Conservation (phyloP, 2,797 vertebrate species). For the Trichosurus vulpecula region DNA sequence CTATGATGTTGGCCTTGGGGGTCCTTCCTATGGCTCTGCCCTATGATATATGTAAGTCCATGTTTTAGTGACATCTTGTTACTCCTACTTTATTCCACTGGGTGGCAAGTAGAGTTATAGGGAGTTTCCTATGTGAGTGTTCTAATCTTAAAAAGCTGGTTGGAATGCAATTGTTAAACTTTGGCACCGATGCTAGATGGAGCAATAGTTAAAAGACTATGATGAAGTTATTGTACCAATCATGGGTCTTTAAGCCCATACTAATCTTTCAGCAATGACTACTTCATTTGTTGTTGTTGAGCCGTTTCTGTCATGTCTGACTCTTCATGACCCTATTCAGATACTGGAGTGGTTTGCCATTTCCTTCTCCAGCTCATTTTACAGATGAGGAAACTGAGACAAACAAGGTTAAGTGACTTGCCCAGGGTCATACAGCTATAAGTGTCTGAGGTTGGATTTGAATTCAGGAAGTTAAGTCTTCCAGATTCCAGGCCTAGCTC, state of each 20-base stretch:
- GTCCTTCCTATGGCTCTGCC: too few relatives aligned
- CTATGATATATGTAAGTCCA: too few relatives aligned
- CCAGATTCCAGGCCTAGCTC: background rate
- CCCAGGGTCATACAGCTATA: background rate
- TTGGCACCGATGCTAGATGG: background rate
- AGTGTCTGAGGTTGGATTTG: background rate
- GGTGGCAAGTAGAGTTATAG: background rate
- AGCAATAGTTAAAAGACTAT: background rate
- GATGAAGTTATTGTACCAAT: background rate
- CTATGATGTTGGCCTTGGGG: background rate
- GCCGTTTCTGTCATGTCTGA: background rate
- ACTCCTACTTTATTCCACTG: background rate
- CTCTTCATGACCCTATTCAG: background rate
- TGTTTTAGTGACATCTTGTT: background rate
- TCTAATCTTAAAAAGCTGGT: background rate
- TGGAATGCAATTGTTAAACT: background rate
- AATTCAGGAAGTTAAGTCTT: background rate
- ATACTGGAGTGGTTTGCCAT: background rate
- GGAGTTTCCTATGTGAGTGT: background rate
- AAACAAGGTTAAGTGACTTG: background rate
- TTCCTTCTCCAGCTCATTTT: background rate
- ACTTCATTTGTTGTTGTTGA: background rate
- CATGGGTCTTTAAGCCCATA: background rate
- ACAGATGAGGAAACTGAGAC: background rate
- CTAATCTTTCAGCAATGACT: background rate